These are phyloP conservation scores for Hyppa rectilinea DNA, from an alignment of 2,888 invertebrate species.

Conservation along the genomic window DNA sequence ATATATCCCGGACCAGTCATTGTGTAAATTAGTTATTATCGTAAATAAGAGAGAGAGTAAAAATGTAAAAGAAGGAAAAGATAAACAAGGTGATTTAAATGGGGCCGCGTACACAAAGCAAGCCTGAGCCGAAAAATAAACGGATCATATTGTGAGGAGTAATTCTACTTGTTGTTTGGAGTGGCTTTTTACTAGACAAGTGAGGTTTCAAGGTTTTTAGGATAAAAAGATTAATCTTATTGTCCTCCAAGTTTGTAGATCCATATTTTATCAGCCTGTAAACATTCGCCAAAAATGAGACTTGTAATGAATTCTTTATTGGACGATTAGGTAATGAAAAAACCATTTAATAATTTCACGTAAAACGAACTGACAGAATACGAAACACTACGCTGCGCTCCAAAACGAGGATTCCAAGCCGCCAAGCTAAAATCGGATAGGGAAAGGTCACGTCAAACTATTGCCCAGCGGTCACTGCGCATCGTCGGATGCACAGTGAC, in stretches of 20 bases:
- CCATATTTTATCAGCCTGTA: slow-evolving; percentile 6
- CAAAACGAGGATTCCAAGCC: too few species aligned
- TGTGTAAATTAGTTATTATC: slow-evolving; percentile 22
- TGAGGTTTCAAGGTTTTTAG: slow-evolving; percentile 22
- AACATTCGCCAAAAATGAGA: not conserved
- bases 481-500: too few species aligned
- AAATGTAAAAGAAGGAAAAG: slow-evolving; percentile 35
- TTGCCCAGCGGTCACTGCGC: too few species aligned
- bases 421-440: too few species aligned
- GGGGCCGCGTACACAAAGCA: slow-evolving; percentile 45
- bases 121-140: slow-evolving; percentile 51
- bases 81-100: slow-evolving; percentile 53
- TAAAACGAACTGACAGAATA: too few species aligned
- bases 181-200: slow-evolving; percentile 22
- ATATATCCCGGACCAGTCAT: not conserved
- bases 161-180: slow-evolving; percentile 48
- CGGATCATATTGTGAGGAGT: slow-evolving; percentile 42
- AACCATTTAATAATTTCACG: too few species aligned
- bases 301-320: not conserved
- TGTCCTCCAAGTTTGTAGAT: slow-evolving; percentile 1
- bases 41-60: slow-evolving; percentile 30
- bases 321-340: not conserved
- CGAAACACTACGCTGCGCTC: too few species aligned
- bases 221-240: slow-evolving; percentile 18
- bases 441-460: too few species aligned